phyloP scores from a whole-genome alignment of 2,113 vertebrate genomes.

The Trogon surrucura region DNA sequence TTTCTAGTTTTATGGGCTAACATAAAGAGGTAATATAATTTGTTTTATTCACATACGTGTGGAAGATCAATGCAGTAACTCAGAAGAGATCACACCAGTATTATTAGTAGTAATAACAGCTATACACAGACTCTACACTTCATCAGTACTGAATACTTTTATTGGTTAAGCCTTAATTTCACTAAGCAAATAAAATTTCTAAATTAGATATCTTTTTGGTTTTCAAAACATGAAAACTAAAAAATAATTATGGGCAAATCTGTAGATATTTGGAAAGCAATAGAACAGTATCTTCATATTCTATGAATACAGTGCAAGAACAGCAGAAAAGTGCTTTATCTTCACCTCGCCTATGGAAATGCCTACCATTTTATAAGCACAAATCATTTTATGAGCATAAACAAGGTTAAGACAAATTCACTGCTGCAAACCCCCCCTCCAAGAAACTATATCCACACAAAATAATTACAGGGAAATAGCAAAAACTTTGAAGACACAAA shows the following conservation, averaged over 20 bases:
- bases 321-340: not conserved
- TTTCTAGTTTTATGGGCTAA: constrained; percentile 44
- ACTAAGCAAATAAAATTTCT: not conserved
- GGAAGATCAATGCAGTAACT: constrained; percentile 48
- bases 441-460: not conserved
- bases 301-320: not conserved
- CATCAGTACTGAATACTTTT: not conserved
- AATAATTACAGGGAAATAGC: not conserved
- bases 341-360: not conserved
- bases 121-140: not conserved
- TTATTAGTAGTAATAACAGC: not conserved
- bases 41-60: constrained; percentile 55
- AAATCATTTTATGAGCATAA: not conserved
- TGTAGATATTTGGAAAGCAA: not conserved
- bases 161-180: not conserved
- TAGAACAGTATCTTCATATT: not conserved
- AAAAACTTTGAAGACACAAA: not conserved
- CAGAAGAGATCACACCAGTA: constrained; percentile 20
- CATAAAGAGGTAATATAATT: constrained; percentile 44
- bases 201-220: not conserved
- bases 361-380: not conserved
- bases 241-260: not conserved
- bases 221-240: not conserved
- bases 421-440: not conserved
- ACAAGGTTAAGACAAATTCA: not conserved